phyloP scores from a whole-genome alignment of 2,113 vertebrate genomes.

The Macheiramphus alcinus region DNA sequence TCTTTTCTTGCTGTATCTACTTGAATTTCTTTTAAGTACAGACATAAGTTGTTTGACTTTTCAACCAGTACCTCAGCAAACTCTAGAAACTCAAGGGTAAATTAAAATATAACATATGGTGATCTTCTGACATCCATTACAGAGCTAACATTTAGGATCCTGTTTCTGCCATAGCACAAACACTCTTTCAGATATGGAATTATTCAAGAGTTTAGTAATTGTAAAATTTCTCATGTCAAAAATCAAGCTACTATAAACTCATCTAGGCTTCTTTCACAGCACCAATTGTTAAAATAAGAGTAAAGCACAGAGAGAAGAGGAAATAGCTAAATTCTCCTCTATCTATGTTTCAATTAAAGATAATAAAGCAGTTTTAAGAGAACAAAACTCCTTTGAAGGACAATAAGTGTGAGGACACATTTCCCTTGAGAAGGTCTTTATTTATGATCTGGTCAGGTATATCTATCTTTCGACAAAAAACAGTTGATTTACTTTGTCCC shows the following conservation, averaged over 20 bases:
- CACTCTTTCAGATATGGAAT: not conserved
- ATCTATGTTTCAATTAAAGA: not conserved
- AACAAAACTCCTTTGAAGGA: not conserved
- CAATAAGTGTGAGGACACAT: not conserved
- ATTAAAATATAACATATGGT: not conserved
- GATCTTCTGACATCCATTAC: not conserved
- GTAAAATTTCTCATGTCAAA: not conserved
- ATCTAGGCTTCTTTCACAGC: not conserved
- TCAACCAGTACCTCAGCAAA: not conserved
- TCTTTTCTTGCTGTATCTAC: not conserved
- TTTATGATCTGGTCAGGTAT: not conserved
- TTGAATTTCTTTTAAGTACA: not conserved
- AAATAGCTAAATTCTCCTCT: not conserved
- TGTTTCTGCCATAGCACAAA: not conserved
- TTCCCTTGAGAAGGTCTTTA: not conserved
- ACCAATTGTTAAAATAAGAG: not conserved
- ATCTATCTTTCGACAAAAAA: conserved; percentile 8
- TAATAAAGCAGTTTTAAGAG: not conserved
- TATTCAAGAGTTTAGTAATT: not conserved
- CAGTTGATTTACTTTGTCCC: not conserved
- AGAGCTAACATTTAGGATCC: not conserved
- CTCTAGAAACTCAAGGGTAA: not conserved
- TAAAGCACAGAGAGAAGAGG: not conserved
- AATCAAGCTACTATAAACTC: not conserved
- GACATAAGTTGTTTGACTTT: not conserved